These are phyloP conservation scores for Tragulus kanchil DNA, from an alignment of 2,113 vertebrate species.

Conservation along the genomic window DNA sequence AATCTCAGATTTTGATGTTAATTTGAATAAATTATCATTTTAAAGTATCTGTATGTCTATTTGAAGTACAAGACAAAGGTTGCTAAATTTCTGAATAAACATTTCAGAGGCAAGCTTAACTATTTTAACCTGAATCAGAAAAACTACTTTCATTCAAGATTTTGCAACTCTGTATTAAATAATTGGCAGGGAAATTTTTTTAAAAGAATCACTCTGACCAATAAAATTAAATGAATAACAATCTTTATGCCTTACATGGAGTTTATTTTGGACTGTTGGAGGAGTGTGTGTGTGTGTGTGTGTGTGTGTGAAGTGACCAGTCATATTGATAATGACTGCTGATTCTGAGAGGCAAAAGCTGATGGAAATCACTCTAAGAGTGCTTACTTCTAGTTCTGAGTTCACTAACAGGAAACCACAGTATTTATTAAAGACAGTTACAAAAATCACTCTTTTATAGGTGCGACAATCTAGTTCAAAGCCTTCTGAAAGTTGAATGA, in stretches of 20 bases:
- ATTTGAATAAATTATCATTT: constrained; percentile 61
- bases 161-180: constrained; percentile 48
- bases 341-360: constrained; percentile 71
- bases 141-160: constrained; percentile 59
- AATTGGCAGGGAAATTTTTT: neutral
- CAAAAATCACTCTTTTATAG: constrained; percentile 72
- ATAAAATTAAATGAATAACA: constrained; percentile 41
- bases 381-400: constrained; percentile 2
- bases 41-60: constrained; percentile 66
- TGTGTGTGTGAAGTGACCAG: constrained; percentile 31
- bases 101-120: constrained; percentile 62
- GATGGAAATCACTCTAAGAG: neutral
- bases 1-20: constrained; percentile 50
- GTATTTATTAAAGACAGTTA: constrained; percentile 71
- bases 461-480: constrained; percentile 73
- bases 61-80: constrained; percentile 57
- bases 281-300: neutral
- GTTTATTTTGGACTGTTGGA: neutral
- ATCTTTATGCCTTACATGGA: neutral
- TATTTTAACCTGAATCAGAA: constrained; percentile 58
- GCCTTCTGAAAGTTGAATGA: constrained; percentile 78
- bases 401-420: constrained; percentile 56
- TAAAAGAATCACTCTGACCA: constrained; percentile 1
- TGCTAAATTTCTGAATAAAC: constrained; percentile 50
- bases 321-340: neutral